Base-by-base conservation (phyloP, 1,140 invertebrate genomes). In the Phortica variegata region DNA sequence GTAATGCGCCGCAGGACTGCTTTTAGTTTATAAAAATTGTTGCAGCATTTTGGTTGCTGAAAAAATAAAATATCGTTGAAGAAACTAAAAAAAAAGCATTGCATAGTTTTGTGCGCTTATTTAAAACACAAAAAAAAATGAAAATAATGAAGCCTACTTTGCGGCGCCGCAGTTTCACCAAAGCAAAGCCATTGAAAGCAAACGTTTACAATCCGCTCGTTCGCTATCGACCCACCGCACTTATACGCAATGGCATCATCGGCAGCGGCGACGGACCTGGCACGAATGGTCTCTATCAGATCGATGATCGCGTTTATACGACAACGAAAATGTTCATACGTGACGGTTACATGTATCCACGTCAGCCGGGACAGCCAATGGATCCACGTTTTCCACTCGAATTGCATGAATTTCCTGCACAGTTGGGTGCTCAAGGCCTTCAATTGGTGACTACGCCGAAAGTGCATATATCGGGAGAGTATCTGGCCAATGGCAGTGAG, bases 241-340 rank as follows among this genome's bases (percentile, higher is more conserved):
- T 61, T 41, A 68, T 73, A 9, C 52, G 70, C 0, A 74, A 74
- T 47, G 71, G 71, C 21, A 73, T 73, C 32, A 73, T 73, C 33
- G 71, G 71, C 12, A 57, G 57, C 6, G 70, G 63, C 15, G 56
- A 53, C 3, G 70, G 66, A 1, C 66, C 71, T 5, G 70, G 65
- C n/a, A 38, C 65, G n/a, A 59, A 56, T 37, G 70, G 70, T 4
- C 54, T 73, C 10, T 73, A 73, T 44, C 70, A 73, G 40, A 68
- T 74, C 43, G 50, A 73, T 26, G 71, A 74, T 54, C 65, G 66
- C 39, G 57, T 74, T 9, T 74, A 74, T 32, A 74, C 71, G 12
- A 73, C 71, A n/a, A 61, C 47, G 15, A 73, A 73, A 60, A 60
- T 74, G 70, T 74, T 74, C 34, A 44, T 74, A 8, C 71, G 71